These are phyloP conservation scores for Lissonota sp. DNA, from an alignment of 2,888 invertebrate genomes.

Conservation along the genomic window DNA sequence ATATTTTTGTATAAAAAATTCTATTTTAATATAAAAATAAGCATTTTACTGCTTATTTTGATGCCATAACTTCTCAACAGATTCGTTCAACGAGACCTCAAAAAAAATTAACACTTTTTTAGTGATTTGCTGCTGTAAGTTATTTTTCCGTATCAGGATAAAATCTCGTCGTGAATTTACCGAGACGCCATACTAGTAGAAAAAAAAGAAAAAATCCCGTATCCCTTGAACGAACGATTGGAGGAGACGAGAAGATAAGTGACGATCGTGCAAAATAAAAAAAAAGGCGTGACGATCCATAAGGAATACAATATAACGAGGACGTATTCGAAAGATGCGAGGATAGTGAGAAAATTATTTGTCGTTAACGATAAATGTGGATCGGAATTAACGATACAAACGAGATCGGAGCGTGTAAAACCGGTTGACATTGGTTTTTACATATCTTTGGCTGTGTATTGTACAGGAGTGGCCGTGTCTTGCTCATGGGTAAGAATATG, in stretches of 20 bases:
- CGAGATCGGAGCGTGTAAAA: slow-evolving; percentile 31
- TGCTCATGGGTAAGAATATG: too few species aligned
- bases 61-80: neutral
- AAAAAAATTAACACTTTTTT: too few species aligned
- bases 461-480: slow-evolving; percentile 52
- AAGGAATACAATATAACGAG: slow-evolving; percentile 5
- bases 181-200: slow-evolving; percentile 22
- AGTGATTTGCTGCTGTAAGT: too few species aligned
- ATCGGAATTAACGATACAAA: slow-evolving; percentile 53
- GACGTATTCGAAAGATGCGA: neutral
- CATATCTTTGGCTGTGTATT: slow-evolving; percentile 50
- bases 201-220: slow-evolving; percentile 15
- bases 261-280: neutral
- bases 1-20: neutral
- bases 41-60: neutral
- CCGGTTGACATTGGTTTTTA: slow-evolving; percentile 59
- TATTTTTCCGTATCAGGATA: too few species aligned
- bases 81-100: neutral
- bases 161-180: too few species aligned
- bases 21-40: neutral
- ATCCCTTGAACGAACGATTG: slow-evolving; percentile 1
- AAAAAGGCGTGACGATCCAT: slow-evolving; percentile 3
- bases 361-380: slow-evolving; percentile 47
- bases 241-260: neutral
- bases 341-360: slow-evolving; percentile 40